phyloP scores from a whole-genome alignment of 2,888 invertebrate species.

The Dyspetes luteomarginatus region DNA sequence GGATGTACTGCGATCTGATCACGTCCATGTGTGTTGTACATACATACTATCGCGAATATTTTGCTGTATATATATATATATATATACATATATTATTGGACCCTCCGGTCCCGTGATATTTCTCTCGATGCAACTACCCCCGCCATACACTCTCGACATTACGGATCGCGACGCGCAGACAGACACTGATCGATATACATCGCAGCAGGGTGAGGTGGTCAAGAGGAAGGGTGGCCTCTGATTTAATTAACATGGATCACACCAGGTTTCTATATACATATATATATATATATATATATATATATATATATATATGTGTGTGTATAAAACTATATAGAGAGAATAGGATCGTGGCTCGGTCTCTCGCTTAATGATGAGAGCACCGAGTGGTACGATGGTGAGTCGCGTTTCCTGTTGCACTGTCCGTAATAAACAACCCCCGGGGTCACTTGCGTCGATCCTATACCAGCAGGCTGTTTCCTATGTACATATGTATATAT shows the following conservation, averaged over 20 bases:
- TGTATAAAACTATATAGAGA: not conserved
- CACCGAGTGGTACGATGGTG: conserved; percentile 61
- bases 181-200: conserved; percentile 58
- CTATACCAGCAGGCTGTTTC: conserved; percentile 36
- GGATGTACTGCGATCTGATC: not conserved
- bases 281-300: not conserved
- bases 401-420: conserved; percentile 72
- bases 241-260: conserved; percentile 77
- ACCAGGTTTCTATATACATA: conserved; percentile 50
- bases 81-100: no score
- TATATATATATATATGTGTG: conserved; percentile 1
- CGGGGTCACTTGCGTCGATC: conserved; percentile 31
- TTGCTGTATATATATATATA: no score
- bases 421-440: conserved; percentile 74
- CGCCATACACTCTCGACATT: conserved; percentile 6
- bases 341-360: conserved; percentile 9
- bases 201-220: conserved; percentile 23
- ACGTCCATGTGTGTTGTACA: not conserved
- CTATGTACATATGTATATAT: not conserved
- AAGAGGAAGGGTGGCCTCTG: conserved; percentile 46
- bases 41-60: not conserved
- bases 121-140: conserved; percentile 35
- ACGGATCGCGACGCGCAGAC: conserved; percentile 43
- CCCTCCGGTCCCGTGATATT: conserved; percentile 42
- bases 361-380: conserved; percentile 73